Evolutionary conservation across 2,113 vertebrate species (phyloP).

Genomic region (Cariama cristata): DNA sequence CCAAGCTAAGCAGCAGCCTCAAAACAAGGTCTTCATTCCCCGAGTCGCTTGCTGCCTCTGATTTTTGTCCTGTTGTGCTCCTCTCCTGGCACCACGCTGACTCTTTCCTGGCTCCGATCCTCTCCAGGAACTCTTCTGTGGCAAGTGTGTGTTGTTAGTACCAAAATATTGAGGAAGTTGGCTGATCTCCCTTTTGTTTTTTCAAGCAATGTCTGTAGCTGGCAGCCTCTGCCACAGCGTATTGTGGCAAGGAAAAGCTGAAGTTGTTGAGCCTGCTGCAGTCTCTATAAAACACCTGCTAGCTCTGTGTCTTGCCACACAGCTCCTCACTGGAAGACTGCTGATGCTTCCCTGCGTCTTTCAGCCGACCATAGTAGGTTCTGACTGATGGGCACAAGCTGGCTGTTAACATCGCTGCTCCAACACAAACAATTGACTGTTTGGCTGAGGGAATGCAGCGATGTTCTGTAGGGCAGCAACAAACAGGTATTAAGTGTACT

Average conservation of each 20-base stretch:
- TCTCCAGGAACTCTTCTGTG: constrained; percentile 17
- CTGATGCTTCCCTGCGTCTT: neutral
- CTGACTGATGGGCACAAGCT: constrained; percentile 21
- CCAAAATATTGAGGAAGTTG: constrained; percentile 27
- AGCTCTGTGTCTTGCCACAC: neutral
- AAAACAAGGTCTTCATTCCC: neutral
- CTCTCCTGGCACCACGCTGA: neutral
- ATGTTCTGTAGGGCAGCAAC: constrained; percentile 37
- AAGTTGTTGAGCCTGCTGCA: neutral
- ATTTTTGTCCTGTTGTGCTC: neutral
- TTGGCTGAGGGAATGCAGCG: neutral
- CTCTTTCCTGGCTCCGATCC: neutral
- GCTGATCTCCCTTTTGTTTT: constrained; percentile 24
- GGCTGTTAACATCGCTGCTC: neutral
- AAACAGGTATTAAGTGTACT: constrained; percentile 72
- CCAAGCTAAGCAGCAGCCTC: neutral
- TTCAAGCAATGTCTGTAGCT: neutral
- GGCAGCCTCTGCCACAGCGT: neutral
- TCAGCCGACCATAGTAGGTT: neutral
- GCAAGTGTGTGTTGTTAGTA: neutral
- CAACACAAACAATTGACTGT: constrained; percentile 13
- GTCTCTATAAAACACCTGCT: neutral
- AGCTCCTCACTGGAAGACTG: neutral
- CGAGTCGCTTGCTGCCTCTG: neutral
- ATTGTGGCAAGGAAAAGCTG: neutral